Conservation (phyloP, 2,113 vertebrate genomes). For the human (Homo sapiens) region GRCh38 chrY:4956001-4956500, state of each 20-base stretch:
- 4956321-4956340: not conserved
- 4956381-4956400: not conserved
- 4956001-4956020: not conserved
- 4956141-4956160: not conserved
- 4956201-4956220: not conserved
- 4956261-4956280: not conserved
- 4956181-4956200: not conserved
- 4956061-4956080: not conserved
- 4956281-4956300: not conserved
- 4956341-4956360: not conserved
- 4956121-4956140: not conserved
- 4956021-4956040: not conserved
- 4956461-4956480: not conserved
- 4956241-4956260: not conserved
- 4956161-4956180: not conserved
- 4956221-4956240: not conserved
- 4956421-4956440: not conserved
- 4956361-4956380: not conserved
- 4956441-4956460: not conserved
- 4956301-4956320: not conserved
- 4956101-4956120: not conserved
- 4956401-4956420: not conserved
- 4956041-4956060: not conserved
- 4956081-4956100: not conserved
- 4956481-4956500: not conserved